Evolutionary conservation across 2,888 invertebrate species (phyloP), one percentile per base, ranked within the genome.

Genomic region (Yponomeuta malinellus): DNA sequence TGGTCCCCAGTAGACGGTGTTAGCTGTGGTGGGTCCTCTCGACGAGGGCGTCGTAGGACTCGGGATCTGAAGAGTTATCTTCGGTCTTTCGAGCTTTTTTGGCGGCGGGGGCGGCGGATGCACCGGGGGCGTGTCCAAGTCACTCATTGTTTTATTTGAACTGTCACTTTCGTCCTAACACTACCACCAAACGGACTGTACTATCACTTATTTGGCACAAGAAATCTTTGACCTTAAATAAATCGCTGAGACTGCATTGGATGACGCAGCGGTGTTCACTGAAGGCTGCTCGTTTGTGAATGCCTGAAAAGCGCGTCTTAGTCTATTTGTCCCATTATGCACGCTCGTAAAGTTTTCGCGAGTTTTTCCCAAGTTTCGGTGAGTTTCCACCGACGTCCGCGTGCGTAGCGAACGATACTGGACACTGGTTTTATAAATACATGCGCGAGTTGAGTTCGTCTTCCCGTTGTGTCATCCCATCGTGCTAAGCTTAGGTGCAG

Each of bases 391-490:
- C 15, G 52, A 83, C 89, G 88, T 86, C 82, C 86, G 83, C 83
- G 81, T 79, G 78, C 76, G 78, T 76, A 73, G 77, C 81, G 73
- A 75, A 81, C 81, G 83, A 79, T 84, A 79, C 84, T 89, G 88
- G 86, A 88, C 86, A 88, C 85, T 87, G 87, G 81, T 83, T 84
- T 87, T 92, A 92, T 88, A 90, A 91, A 91, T 91, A 91, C 81
- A 86, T 80, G 3, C 83, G 77, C 79, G 79, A 78, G 80, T 78
- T 80, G 76, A 77, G 78, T 74, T 75, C 80, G 52, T 15, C 81
- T 83, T 84, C 82, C 84, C 84, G 85, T 80, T 82, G 85, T 88
- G 86, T 87, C 88, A 88, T 87, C 82, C 76, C 73, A 73, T 75
- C 77, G 63, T 29, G 37, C 59, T 52, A 66, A 48, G 48, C 43